A percentile compares a stretch with the other conserved stretches of the same genome.
phyloP scores from a whole-genome alignment of 2,888 invertebrate genomes.

The Linyphia triangularis region DNA sequence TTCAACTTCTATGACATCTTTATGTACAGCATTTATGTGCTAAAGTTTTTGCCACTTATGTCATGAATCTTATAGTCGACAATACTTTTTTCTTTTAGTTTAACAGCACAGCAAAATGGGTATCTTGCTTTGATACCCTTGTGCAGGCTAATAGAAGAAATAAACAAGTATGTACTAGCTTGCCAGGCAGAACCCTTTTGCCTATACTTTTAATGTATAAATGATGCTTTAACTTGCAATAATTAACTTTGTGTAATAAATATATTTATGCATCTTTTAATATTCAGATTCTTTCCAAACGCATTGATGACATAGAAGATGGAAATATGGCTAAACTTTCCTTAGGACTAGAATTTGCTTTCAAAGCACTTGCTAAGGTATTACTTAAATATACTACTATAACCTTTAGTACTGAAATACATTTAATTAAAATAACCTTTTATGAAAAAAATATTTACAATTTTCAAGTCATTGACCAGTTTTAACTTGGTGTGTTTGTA shows the following conservation, averaged over 20 bases:
- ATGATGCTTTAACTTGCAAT: background rate
- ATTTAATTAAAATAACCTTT: no score
- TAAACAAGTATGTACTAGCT: slow-evolving; percentile 79
- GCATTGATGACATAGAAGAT: slow-evolving; percentile 80
- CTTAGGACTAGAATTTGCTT: slow-evolving; percentile 81
- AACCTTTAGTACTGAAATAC: background rate
- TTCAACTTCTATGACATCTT: no score
- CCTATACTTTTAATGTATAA: background rate
- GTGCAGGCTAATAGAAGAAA: slow-evolving; percentile 81
- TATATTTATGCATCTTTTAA: background rate
- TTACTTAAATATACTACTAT: background rate
- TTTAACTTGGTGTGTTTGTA: no score
- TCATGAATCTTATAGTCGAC: background rate
- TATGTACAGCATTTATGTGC: no score
- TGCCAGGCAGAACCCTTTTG: background rate
- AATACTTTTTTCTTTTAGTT: slow-evolving; percentile 78
- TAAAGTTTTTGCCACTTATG: no score
- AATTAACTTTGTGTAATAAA: background rate
- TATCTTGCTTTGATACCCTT: slow-evolving; percentile 80
- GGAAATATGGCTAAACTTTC: slow-evolving; percentile 80
- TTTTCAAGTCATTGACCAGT: no score
- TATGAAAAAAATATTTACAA: no score
- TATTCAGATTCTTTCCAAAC: slow-evolving; percentile 78
- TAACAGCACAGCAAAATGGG: slow-evolving; percentile 78
- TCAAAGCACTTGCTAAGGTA: slow-evolving; percentile 80